Evolutionary conservation across 2,888 invertebrate genomes (phyloP), one percentile per base, ranked within the genome.

Genomic region (Anthrax anthrax): DNA sequence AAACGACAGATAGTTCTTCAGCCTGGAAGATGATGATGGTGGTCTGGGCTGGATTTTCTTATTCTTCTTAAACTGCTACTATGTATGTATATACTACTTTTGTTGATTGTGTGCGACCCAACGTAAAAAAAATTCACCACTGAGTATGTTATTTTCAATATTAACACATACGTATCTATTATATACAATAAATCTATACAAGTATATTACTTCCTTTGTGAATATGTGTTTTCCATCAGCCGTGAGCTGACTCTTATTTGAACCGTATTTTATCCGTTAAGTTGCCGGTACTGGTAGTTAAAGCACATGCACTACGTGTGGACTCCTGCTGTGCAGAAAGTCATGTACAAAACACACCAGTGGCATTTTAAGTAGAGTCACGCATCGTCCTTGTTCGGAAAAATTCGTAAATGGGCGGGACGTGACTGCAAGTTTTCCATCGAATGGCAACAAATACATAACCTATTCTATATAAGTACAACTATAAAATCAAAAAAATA

Each of bases 281-380:
- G 29, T 32, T 32, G 6, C 29, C 29, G 29, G 29, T 12, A 32
- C 29, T 32, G 29, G 29, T 32, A 32, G 12, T 32, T 12, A 12
- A 4, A 32, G 29, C 12, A 32, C 29, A 32, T 32, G 29, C 12
- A 32, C 12, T 32, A 32, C 29, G 29, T 32, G 29, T 32, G 29
- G 29, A 8, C 12, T 12, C 29, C 29, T 32, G 29, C 29, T 32
- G 29, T 32, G 12, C 52, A 52, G 55, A 57, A 58, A 62, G 66
- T 67, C 66, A 66, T 67, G 67, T 64, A 62, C 67, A 55, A n/a
- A 59, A 58, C 60, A 63, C 66, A 64, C 66, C 65, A 65, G 65
- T 64, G 63, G 67, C 67, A 67, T 67, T 67, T 66, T 66, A 67
- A 67, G 63, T 64, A 67, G 65, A 59, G 62, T 65, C 67, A 67